Evolutionary conservation across 2,113 vertebrate genomes (phyloP), one percentile per base, ranked within the genome.

Genomic region (Osmerus mordax): DNA sequence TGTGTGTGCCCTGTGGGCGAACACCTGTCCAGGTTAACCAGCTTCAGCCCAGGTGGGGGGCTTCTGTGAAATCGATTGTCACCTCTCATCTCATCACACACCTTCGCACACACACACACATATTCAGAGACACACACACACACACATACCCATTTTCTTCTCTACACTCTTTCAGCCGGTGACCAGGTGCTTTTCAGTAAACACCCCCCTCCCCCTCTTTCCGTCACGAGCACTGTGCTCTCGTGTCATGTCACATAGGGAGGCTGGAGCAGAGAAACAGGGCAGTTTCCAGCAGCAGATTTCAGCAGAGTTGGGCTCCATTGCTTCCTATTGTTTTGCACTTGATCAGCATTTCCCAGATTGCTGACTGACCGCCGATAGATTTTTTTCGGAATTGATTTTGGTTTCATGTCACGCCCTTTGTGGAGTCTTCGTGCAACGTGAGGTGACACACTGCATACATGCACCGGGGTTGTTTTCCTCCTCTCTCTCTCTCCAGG

Each of bases 21-120:
- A 64, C 29, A 64, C 62, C 62, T 64, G 16, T 64, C 28, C 12
- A 28, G 59, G 23, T 61, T 29, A 61, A 61, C 21, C 60, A 64
- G 62, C 23, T 36, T 41, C 29, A 32, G 28, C 28, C 6, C 29
- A 29, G 62, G 23, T 25, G 25, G 29, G 18, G 54, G n/a, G 54
- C n/a, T 7, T 56, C 15, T 5, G 16, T 56, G 54, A n/a, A 56
- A 56, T 56, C 54, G 14, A 56, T n/a, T 56, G 54, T n/a, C 54
- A 56, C 54, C 54, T 56, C n/a, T 56, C 54, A 56, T 56, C 13
- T 36, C 29, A 64, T 28, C 62, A 14, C 62, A 13, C 28, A 13
- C 28, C 14, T 15, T 25, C 28, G 53, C n/a, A 53, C 41, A 54
- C 47, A 54, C 21, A 67, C 65, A 67, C 47, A 64, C 23, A 23